A percentile compares a stretch with the other conserved stretches of the same genome.
Conservation (phyloP, 2,113 vertebrate genomes). For the Cochlearius cochlearius region DNA sequence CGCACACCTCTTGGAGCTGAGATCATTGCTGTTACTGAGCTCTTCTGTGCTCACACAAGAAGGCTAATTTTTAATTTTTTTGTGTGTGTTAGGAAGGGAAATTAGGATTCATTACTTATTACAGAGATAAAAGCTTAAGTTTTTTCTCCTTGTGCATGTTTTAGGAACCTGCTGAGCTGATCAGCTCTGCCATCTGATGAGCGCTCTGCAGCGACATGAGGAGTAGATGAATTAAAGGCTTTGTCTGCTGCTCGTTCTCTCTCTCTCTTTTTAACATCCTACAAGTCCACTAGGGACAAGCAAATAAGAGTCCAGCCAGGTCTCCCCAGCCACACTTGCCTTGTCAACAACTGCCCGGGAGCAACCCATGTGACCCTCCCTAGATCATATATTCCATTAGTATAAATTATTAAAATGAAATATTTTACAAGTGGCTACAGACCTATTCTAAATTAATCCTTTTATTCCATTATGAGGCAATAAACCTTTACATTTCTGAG, state of each 20-base stretch:
- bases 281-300: conserved; percentile 7
- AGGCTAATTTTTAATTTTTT: not conserved
- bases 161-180: conserved; percentile 44
- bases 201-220: not conserved
- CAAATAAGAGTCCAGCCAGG: not conserved
- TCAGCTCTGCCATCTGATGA: conserved; percentile 11
- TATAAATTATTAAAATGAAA: conserved; percentile 71
- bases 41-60: not conserved
- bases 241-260: conserved; percentile 9
- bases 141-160: conserved; percentile 11
- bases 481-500: conserved; percentile 60
- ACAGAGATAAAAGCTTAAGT: conserved; percentile 16
- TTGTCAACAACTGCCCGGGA: conserved; percentile 13
- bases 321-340: not conserved
- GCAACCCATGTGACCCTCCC: not conserved
- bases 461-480: conserved; percentile 57
- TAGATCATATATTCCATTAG: conserved; percentile 57
- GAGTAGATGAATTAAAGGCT: conserved; percentile 40
- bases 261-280: not conserved
- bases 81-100: not conserved
- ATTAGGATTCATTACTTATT: conserved; percentile 18
- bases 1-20: not conserved
- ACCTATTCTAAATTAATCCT: conserved; percentile 54
- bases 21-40: not conserved
- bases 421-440: conserved; percentile 56